Percentiles rank a stretch among this genome's conserved stretches.
phyloP scores from a whole-genome alignment of 2,888 invertebrate genomes.

The Thyatira batis region DNA sequence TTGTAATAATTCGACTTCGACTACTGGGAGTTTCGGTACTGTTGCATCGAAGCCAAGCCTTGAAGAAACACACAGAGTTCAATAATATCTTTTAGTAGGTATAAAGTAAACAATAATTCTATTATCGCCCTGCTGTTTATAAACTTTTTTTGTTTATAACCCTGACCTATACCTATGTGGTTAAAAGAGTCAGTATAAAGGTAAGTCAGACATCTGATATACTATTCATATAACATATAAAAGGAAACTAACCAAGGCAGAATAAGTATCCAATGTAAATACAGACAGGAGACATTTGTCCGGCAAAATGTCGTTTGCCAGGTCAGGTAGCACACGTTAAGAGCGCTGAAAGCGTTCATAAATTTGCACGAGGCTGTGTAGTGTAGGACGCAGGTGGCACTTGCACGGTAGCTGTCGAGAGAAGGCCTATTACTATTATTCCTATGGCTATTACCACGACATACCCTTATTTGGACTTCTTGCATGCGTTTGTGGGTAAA shows the following conservation, averaged over 20 bases:
- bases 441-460: conserved; percentile 41
- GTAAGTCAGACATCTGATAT: background rate
- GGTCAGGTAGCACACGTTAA: conserved; percentile 80
- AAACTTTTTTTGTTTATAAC: too few relatives aligned
- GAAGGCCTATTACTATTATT: conserved; percentile 47
- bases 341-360: conserved; percentile 78
- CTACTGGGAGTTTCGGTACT: conserved; percentile 49
- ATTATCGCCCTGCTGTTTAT: too few relatives aligned
- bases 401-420: conserved; percentile 43
- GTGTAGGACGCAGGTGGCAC: conserved; percentile 69
- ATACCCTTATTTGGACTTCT: conserved; percentile 35
- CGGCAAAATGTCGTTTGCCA: conserved; percentile 67
- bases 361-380: conserved; percentile 69
- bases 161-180: too few relatives aligned
- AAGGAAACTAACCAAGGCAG: background rate
- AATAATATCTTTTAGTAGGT: too few relatives aligned
- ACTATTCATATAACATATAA: background rate
- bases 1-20: conserved; percentile 59
- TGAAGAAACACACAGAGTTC: conserved; percentile 35
- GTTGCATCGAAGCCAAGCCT: conserved; percentile 58
- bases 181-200: too few relatives aligned
- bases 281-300: conserved; percentile 69
- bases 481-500: too few relatives aligned
- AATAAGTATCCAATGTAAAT: conserved; percentile 57
- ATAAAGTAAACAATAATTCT: too few relatives aligned